Evolutionary conservation across 2,888 invertebrate genomes (phyloP).

Genomic region (Aquatica leii): DNA sequence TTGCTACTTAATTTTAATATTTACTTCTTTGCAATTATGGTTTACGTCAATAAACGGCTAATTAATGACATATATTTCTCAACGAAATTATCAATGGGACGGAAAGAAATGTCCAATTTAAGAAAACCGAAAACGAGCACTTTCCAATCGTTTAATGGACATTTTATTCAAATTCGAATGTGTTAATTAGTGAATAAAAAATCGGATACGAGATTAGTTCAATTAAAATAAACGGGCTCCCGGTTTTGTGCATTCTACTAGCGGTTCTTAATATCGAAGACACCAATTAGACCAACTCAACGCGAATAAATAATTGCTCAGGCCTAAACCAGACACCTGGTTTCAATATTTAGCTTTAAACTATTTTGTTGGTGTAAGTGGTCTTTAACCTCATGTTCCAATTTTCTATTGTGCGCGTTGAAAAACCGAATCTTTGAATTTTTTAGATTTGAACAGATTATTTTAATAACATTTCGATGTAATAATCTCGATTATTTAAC

Average conservation of each 20-base stretch:
- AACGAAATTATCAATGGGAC: slow-evolving; percentile 32
- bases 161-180: slow-evolving; percentile 61
- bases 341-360: slow-evolving; percentile 42
- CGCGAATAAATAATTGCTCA: slow-evolving; percentile 58
- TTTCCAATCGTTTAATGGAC: slow-evolving; percentile 59
- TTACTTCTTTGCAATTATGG: not conserved
- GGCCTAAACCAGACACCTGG: slow-evolving; percentile 56
- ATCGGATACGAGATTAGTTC: slow-evolving; percentile 57
- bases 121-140: slow-evolving; percentile 45
- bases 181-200: slow-evolving; percentile 61
- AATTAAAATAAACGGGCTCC: slow-evolving; percentile 59
- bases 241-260: slow-evolving; percentile 58
- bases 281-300: slow-evolving; percentile 59
- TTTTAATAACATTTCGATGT: no score
- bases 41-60: slow-evolving; percentile 14
- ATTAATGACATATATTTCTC: slow-evolving; percentile 33
- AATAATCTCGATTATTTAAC: no score
- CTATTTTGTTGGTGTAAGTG: slow-evolving; percentile 25
- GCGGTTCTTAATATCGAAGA: slow-evolving; percentile 51
- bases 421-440: no score
- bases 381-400: no score
- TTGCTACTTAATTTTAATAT: no score
- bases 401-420: no score
- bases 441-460: no score
- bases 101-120: slow-evolving; percentile 37